Conservation (phyloP, 2,797 vertebrate species). For the Mormyrus hasselquistii region DNA sequence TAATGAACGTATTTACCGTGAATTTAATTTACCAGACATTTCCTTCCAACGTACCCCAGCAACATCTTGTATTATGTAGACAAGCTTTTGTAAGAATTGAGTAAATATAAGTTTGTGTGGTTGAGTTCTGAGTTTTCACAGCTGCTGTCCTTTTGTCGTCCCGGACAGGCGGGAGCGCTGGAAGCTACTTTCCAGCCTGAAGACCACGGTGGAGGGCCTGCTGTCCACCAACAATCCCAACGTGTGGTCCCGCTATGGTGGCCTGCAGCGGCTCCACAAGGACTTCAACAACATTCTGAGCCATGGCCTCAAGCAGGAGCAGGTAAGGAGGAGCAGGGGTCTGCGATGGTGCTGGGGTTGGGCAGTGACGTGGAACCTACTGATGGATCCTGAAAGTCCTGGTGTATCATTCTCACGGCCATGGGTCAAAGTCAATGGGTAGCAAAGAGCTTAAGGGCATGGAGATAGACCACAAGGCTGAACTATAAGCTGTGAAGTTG, state of each 20-base stretch:
- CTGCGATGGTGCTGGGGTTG: not conserved
- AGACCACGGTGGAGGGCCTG: slow-evolving; percentile 91
- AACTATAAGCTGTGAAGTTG: not conserved
- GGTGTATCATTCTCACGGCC: not conserved
- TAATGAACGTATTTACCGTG: not conserved
- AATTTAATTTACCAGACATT: not conserved
- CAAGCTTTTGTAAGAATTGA: not conserved
- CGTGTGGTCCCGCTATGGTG: slow-evolving; percentile 93
- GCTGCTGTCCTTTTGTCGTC: not conserved
- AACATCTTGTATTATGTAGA: not conserved
- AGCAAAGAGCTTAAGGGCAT: not conserved
- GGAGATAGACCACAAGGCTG: not conserved
- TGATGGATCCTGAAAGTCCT: not conserved
- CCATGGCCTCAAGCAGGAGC: slow-evolving; percentile 82
- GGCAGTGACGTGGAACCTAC: not conserved
- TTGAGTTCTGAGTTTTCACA: not conserved
- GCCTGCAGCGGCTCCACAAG: slow-evolving; percentile 87
- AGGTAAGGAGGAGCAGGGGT: slow-evolving; percentile 58
- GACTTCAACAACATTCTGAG: slow-evolving; percentile 95
- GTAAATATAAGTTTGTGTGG: not conserved
- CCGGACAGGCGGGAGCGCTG: slow-evolving; percentile 78
- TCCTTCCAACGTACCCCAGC: not conserved
- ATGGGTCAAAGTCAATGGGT: not conserved
- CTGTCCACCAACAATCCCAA: slow-evolving; percentile 90
- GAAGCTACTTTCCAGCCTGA: slow-evolving; percentile 88